Base-by-base conservation (phyloP, 2,888 invertebrate species). In the Diarsia rubi region DNA sequence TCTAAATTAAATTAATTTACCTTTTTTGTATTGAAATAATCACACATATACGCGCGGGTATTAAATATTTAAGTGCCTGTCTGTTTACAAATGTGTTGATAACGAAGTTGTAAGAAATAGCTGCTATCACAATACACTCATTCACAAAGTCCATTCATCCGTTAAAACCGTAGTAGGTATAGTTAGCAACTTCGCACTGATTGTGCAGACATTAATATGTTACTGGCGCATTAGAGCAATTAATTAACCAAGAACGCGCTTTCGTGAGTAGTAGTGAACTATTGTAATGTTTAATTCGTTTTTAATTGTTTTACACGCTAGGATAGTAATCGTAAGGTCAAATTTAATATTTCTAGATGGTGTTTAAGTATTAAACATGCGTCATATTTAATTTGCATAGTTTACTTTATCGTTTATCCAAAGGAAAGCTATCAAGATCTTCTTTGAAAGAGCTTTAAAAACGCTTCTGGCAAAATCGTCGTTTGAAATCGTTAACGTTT, bases 71-170 rank as follows among this genome's bases (percentile, higher is more conserved):
- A n/a, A 52, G 44, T 44, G 31, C 47, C 52, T 45, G 27, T 16
- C 19, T 74, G n/a, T 37, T 66, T 45, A 60, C 52, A 80, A 78
- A 74, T 66, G 49, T 14, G 21, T 49, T 52, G 31, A 69, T 70
- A 62, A 47, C 19, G 37, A 66, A 70, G 3, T 65, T 60, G 16
- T 45, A 54, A 67, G 21, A 70, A 52, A 31, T 44, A 31, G 44
- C 31, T 45, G 24, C 52, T 62, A 75, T 71, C 74, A 66, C 12
- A 62, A 68, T 37, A 57, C 54, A 67, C 37, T 66, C 71, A 84
- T 81, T 82, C 69, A 72, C 42, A 19, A 45, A 75, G 75, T 21
- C 37, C 54, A 60, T 57, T 75, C 81, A 72, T 72, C 79, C 75
- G 69, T 83, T 66, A 47, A 62, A 69, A 24, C 11, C 44, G 44